Conservation (phyloP, 2,797 vertebrate genomes). For the Rousettus madagascariensis region DNA sequence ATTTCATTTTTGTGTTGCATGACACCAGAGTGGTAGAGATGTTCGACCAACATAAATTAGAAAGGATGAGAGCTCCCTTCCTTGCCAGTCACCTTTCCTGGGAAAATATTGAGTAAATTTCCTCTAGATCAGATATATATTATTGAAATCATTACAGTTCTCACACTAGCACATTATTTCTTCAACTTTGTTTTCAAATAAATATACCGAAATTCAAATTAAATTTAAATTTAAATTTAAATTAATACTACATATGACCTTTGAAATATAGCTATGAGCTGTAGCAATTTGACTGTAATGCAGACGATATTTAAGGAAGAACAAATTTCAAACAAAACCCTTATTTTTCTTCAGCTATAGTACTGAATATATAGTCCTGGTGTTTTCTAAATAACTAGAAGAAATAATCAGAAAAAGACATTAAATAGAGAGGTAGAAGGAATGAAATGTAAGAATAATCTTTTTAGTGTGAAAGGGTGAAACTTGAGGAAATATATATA, state of each 20-base stretch:
- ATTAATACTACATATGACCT: not conserved
- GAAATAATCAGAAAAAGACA: not conserved
- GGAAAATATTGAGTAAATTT: not conserved
- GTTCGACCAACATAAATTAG: not conserved
- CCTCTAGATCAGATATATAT: not conserved
- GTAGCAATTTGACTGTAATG: not conserved
- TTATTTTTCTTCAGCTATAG: not conserved
- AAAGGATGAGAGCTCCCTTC: not conserved
- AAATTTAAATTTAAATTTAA: not conserved
- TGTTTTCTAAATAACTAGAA: not conserved
- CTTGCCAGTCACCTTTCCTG: not conserved
- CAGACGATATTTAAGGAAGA: not conserved
- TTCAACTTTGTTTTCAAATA: slow-evolving; percentile 31
- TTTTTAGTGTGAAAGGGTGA: not conserved
- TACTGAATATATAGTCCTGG: not conserved
- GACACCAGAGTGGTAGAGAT: not conserved
- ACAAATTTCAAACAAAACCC: not conserved
- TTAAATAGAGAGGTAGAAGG: not conserved
- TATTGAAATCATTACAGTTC: not conserved
- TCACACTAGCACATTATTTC: not conserved
- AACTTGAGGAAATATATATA: not conserved
- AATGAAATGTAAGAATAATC: not conserved
- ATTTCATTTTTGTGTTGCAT: not conserved
- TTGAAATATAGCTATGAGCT: not conserved
- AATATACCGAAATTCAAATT: not conserved